Percentiles rank a stretch among this genome's conserved stretches.
phyloP scores from a whole-genome alignment of 2,888 invertebrate genomes.

The Agrochola lota region DNA sequence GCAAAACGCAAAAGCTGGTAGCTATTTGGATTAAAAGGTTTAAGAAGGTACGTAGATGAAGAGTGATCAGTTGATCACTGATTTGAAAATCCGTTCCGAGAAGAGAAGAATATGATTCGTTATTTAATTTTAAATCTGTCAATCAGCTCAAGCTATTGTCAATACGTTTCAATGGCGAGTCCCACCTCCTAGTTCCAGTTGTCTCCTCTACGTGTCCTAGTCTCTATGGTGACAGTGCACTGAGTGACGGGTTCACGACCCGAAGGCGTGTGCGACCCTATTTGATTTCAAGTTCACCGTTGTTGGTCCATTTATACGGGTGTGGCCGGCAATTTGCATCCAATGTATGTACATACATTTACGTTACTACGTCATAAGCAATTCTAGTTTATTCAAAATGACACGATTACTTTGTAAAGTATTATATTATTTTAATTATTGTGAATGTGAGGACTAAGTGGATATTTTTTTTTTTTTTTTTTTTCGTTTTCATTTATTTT shows the following conservation, averaged over 20 bases:
- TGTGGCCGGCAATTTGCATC: slow-evolving; percentile 79
- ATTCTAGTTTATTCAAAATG: slow-evolving; percentile 53
- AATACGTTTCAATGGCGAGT: slow-evolving; percentile 15
- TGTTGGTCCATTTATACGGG: slow-evolving; percentile 72
- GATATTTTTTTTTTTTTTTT: no score
- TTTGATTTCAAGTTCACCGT: slow-evolving; percentile 80
- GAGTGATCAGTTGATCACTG: background rate
- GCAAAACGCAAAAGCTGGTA: background rate
- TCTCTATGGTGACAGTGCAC: slow-evolving; percentile 60
- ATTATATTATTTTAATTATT: no score
- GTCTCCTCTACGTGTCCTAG: slow-evolving; percentile 63
- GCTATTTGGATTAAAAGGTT: background rate
- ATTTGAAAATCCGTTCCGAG: background rate
- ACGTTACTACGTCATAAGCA: slow-evolving; percentile 56
- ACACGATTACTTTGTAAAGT: no score
- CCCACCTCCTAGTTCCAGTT: slow-evolving; percentile 22
- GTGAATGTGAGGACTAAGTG: no score
- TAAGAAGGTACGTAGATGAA: background rate
- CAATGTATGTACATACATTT: slow-evolving; percentile 66
- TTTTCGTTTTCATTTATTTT: no score
- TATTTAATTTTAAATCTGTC: slow-evolving; percentile 25
- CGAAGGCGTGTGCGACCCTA: slow-evolving; percentile 77
- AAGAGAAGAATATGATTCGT: slow-evolving; percentile 10
- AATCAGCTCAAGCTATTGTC: slow-evolving; percentile 14
- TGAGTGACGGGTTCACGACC: slow-evolving; percentile 78